phyloP scores from a whole-genome alignment of 2,888 invertebrate species.

The Meiosimyza decipiens region DNA sequence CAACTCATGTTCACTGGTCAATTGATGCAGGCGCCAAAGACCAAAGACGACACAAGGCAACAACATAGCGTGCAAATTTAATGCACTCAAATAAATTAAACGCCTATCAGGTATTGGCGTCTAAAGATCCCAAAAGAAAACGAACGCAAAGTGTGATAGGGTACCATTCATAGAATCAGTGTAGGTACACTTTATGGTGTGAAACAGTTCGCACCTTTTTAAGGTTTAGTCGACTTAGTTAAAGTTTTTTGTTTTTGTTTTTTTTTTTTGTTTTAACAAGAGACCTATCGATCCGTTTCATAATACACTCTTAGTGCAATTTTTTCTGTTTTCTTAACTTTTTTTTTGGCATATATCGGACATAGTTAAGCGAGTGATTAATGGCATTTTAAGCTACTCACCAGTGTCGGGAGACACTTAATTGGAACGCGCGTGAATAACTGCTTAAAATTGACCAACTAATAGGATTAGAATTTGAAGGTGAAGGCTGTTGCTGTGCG shows the following conservation, averaged over 20 bases:
- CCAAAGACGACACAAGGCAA: background rate
- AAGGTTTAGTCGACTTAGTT: background rate
- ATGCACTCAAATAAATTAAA: constrained; percentile 29
- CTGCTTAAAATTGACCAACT: constrained; percentile 33
- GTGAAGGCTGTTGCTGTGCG: background rate
- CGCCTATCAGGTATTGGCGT: background rate
- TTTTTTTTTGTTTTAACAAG: background rate
- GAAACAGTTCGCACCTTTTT: constrained; percentile 32
- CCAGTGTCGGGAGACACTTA: constrained; percentile 19
- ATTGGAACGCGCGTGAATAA: constrained; percentile 31
- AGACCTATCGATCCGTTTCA: background rate
- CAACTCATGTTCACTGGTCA: constrained; percentile 17
- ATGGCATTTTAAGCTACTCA: constrained; percentile 23
- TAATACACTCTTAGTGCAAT: background rate
- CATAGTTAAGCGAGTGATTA: constrained; percentile 34
- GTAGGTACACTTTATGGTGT: constrained; percentile 6
- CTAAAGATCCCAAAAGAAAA: background rate
- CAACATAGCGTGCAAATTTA: constrained; percentile 32
- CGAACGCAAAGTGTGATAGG: background rate
- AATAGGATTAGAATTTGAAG: constrained; percentile 28
- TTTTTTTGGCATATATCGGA: constrained; percentile 19
- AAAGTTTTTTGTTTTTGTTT: background rate
- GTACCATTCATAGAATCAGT: constrained; percentile 17
- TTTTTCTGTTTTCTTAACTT: background rate
- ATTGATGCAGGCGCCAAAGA: constrained; percentile 20